phyloP scores from a whole-genome alignment of 2,113 vertebrate species.

The Archocentrus centrarchus region DNA sequence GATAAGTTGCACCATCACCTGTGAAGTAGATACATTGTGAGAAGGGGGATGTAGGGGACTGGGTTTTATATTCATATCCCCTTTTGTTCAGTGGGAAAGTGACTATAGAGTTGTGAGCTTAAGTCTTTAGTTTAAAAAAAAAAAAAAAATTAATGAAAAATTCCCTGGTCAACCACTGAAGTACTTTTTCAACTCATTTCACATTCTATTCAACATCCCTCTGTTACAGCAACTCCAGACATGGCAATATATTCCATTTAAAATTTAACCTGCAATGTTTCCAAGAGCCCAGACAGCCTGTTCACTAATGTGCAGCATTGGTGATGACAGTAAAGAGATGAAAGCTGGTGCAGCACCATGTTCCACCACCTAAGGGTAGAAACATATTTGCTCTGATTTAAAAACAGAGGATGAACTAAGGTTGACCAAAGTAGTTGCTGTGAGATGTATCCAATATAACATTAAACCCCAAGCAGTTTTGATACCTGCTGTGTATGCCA shows the following conservation, averaged over 20 bases:
- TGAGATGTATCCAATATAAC: not conserved
- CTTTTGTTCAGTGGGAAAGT: not conserved
- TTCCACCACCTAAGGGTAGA: slow-evolving; percentile 83
- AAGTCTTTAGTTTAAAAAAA: not conserved
- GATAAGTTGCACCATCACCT: slow-evolving; percentile 90
- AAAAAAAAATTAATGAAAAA: not conserved
- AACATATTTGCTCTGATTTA: not conserved
- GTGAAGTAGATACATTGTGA: not conserved
- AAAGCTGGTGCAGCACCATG: slow-evolving; percentile 87
- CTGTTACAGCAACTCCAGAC: not conserved
- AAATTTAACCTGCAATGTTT: slow-evolving; percentile 89
- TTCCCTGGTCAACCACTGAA: not conserved
- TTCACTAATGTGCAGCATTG: slow-evolving; percentile 88
- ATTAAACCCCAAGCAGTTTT: not conserved
- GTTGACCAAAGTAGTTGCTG: not conserved
- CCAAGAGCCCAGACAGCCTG: slow-evolving; percentile 94
- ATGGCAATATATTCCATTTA: not conserved
- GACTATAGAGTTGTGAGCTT: not conserved
- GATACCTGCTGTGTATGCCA: slow-evolving; percentile 87
- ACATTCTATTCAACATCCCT: not conserved
- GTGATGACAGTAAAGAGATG: slow-evolving; percentile 85
- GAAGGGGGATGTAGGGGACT: not conserved
- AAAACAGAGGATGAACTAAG: not conserved
- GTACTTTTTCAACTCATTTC: not conserved
- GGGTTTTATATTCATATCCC: not conserved